phyloP scores from a whole-genome alignment of 2,797 vertebrate genomes.

The Pempheris klunzingeri region DNA sequence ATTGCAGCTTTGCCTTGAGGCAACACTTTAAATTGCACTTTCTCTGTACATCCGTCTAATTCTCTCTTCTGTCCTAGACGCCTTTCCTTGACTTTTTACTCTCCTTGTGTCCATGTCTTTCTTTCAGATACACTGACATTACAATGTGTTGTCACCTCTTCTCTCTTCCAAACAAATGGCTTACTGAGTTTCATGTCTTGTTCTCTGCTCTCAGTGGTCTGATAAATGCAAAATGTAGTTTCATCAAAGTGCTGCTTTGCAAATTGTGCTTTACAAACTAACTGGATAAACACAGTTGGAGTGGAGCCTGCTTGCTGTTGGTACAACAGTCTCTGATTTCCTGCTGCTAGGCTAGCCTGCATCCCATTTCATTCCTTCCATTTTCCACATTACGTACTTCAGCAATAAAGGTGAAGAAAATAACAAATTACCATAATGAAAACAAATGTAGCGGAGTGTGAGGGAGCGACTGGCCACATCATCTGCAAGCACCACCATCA shows the following conservation, averaged over 20 bases:
- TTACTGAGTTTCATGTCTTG: slow-evolving; percentile 11
- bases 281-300: neutral
- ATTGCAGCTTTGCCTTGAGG: slow-evolving; percentile 60
- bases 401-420: too few relatives aligned
- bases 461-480: too few relatives aligned
- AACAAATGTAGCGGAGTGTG: too few relatives aligned
- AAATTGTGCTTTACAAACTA: slow-evolving; percentile 10
- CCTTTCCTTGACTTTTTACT: slow-evolving; percentile 11
- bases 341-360: too few relatives aligned
- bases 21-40: slow-evolving; percentile 46
- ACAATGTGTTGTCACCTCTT: neutral
- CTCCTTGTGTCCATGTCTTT: too few relatives aligned
- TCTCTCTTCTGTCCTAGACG: slow-evolving; percentile 7
- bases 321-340: too few relatives aligned
- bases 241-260: slow-evolving; percentile 13
- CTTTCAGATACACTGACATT: too few relatives aligned
- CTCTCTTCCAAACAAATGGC: slow-evolving; percentile 13
- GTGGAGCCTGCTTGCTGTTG: neutral
- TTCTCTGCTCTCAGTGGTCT: slow-evolving; percentile 8
- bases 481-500: too few relatives aligned
- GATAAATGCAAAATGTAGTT: slow-evolving; percentile 13
- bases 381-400: too few relatives aligned
- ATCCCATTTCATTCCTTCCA: too few relatives aligned
- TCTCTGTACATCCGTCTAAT: slow-evolving; percentile 27
- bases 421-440: too few relatives aligned